A percentile compares a stretch with the other conserved stretches of the same genome.
Evolutionary conservation across 1,140 invertebrate species (phyloP).

Genomic region (silkworm (Bombyx mori)): ASM3026992v2 NC_085110.1:3960001-3960500

Average conservation of each 20-base stretch:
- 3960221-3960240: slow-evolving; percentile 33
- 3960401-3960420: slow-evolving; percentile 68
- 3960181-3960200: slow-evolving; percentile 65
- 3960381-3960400: slow-evolving; percentile 72
- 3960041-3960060: too few species aligned
- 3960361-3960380: slow-evolving; percentile 71
- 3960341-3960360: slow-evolving; percentile 67
- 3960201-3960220: slow-evolving; percentile 45
- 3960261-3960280: not conserved
- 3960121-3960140: slow-evolving; percentile 27
- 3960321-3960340: slow-evolving; percentile 42
- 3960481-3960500: slow-evolving; percentile 19
- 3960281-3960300: not conserved
- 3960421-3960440: slow-evolving; percentile 37
- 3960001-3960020: too few species aligned
- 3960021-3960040: too few species aligned
- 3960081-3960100: too few species aligned
- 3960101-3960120: too few species aligned
- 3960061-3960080: too few species aligned
- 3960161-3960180: slow-evolving; percentile 58
- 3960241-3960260: slow-evolving; percentile 23
- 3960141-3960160: slow-evolving; percentile 58
- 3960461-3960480: slow-evolving; percentile 12
- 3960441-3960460: slow-evolving; percentile 28
- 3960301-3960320: slow-evolving; percentile 25